Evolutionary conservation across 1,140 invertebrate genomes (phyloP), one percentile per base, ranked within the genome.

Genomic region (Harpegnathos saltator): DNA sequence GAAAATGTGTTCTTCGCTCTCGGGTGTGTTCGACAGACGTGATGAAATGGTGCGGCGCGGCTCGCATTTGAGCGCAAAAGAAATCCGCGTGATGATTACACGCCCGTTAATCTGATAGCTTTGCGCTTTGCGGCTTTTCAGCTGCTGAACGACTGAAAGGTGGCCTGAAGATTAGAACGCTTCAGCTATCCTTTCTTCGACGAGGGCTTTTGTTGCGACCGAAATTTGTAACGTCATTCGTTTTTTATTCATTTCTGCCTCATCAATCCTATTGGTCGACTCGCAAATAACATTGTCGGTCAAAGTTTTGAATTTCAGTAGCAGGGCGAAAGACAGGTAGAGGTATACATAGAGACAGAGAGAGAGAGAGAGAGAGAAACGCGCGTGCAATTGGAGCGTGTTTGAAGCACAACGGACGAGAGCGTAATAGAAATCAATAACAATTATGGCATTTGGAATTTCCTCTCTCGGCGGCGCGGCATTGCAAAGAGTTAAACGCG

Each of bases 41-140:
- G 50, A 78, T 69, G 52, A 78, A 78, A 78, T 12, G 56, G 26
- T 33, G 33, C 17, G 56, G 26, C 56, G 33, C 38, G 33, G 58
- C 38, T 11, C 54, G 22, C 26, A 75, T 66, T 77, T 14, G 61
- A 65, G 3, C 24, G 29, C 14, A 38, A 71, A 80, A 80, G 75
- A 80, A 80, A 71, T 71, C 52, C 75, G 54, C 75, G 54, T 33
- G 17, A 71, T 56, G 52, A 80, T 80, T 44, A 71, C 75, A 58
- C 65, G 54, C 22, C 63, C 65, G 71, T 80, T 80, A 71, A 80
- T 69, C 75, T 38, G 33, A 80, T 71, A n/a, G n/a, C n/a, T n/a
- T n/a, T 65, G 52, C 52, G 38, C 50, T 77, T 24, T 48, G 54
- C 22, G 65, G 75, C 65, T 80, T 69, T 71, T 71, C 65, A 52